These are phyloP conservation scores for Ecdyonurus torrentis DNA, from an alignment of 2,888 invertebrate genomes.

Conservation along the genomic window DNA sequence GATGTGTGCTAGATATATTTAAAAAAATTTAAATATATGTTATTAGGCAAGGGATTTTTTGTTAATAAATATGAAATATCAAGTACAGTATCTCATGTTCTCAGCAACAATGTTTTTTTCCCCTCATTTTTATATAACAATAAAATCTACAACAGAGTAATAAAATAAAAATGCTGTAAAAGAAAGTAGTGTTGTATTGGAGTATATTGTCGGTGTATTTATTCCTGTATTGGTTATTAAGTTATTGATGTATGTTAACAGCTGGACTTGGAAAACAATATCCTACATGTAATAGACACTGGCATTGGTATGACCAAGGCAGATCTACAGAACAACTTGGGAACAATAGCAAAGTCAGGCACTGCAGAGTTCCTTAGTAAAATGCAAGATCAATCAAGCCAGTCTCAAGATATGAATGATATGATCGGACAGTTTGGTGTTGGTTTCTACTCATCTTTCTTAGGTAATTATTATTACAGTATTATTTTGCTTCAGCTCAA, in stretches of 20 bases:
- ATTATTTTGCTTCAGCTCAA: neutral
- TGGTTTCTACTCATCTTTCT: constrained; percentile 96
- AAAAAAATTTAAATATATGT: too few relatives aligned
- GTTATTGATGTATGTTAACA: constrained; percentile 25
- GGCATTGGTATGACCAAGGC: constrained; percentile 95
- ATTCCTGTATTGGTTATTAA: neutral
- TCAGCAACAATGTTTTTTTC: too few relatives aligned
- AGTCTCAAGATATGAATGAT: constrained; percentile 67
- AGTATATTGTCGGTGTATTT: neutral
- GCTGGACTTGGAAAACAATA: constrained; percentile 80
- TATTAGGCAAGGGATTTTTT: too few relatives aligned
- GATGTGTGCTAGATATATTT: too few relatives aligned
- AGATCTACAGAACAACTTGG: constrained; percentile 89
- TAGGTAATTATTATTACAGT: constrained; percentile 24
- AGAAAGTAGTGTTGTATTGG: neutral
- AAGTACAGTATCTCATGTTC: too few relatives aligned
- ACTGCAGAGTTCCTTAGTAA: constrained; percentile 90
- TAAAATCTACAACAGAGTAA: too few relatives aligned
- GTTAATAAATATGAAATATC: too few relatives aligned
- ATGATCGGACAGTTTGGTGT: constrained; percentile 99
- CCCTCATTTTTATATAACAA: too few relatives aligned
- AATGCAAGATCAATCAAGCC: constrained; percentile 49
- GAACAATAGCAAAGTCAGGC: constrained; percentile 96
- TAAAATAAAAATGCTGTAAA: neutral
- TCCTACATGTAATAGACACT: constrained; percentile 87